A percentile compares a stretch with the other conserved stretches of the same genome.
Evolutionary conservation across 2,113 vertebrate species (phyloP).

Genomic region (Corvus cornix): DNA sequence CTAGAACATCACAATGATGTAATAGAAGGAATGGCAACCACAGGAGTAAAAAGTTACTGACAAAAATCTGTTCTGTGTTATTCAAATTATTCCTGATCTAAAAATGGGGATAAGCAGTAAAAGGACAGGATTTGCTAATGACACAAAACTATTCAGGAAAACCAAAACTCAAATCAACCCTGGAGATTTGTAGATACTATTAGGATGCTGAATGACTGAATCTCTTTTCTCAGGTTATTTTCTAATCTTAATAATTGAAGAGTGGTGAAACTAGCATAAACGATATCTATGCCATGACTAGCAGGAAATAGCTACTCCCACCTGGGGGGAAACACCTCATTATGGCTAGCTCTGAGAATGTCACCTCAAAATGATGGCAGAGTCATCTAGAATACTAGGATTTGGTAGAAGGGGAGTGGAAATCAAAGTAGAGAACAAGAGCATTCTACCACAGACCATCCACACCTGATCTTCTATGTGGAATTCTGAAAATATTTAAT

Average conservation of each 20-base stretch:
- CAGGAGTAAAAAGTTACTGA: not conserved
- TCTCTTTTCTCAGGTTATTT: not conserved
- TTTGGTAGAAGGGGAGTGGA: not conserved
- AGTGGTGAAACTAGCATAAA: not conserved
- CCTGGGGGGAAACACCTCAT: not conserved
- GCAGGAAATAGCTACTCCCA: not conserved
- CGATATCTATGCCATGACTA: not conserved
- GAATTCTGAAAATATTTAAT: not conserved
- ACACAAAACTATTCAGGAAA: not conserved
- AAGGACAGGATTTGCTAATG: not conserved
- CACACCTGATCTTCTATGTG: not conserved
- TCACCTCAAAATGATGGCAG: not conserved
- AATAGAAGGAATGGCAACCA: not conserved
- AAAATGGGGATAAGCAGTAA: not conserved
- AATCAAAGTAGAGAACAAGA: not conserved
- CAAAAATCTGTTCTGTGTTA: not conserved
- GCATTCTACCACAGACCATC: not conserved
- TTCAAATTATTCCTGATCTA: not conserved
- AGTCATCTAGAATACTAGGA: not conserved
- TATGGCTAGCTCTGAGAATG: not conserved
- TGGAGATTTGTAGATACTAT: not conserved
- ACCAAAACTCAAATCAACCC: not conserved
- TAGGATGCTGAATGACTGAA: not conserved
- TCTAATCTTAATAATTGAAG: not conserved
- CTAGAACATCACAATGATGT: not conserved